Evolutionary conservation across 2,797 vertebrate species (phyloP).

Genomic region (Leptatherina wallacei): DNA sequence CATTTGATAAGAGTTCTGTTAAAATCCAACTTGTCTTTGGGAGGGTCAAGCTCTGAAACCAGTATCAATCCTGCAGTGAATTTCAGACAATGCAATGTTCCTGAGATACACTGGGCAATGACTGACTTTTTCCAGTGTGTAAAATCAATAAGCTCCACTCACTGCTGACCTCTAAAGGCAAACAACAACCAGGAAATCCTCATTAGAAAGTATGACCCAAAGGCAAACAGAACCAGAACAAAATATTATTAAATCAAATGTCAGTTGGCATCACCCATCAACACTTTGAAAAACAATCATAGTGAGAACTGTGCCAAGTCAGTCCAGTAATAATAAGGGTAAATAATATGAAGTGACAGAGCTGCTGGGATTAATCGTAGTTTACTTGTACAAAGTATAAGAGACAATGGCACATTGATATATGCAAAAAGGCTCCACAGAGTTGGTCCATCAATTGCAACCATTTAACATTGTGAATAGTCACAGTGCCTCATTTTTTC

Average conservation of each 20-base stretch:
- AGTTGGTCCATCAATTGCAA: conserved; percentile 36
- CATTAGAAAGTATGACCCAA: neutral
- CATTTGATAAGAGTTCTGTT: no score
- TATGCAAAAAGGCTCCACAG: conserved; percentile 26
- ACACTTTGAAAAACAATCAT: conserved; percentile 14
- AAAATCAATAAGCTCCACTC: conserved; percentile 53
- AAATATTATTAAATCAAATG: neutral
- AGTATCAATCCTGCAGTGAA: no score
- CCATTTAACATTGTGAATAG: conserved; percentile 42
- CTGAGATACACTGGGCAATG: conserved; percentile 33
- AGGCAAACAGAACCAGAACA: conserved; percentile 23
- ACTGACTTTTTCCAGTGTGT: conserved; percentile 29
- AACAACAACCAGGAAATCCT: conserved; percentile 30
- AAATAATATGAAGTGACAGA: neutral
- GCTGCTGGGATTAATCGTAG: conserved; percentile 24
- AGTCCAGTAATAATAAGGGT: conserved; percentile 1
- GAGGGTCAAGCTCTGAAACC: no score
- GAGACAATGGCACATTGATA: conserved; percentile 26
- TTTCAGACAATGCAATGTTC: conserved; percentile 10
- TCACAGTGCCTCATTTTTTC: conserved; percentile 27
- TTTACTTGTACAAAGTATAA: conserved; percentile 16
- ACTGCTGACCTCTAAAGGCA: conserved; percentile 47
- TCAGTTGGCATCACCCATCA: conserved; percentile 20
- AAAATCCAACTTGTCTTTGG: no score
- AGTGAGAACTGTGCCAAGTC: neutral